phyloP scores from a whole-genome alignment of 2,888 invertebrate species.

The Oscheius sp. region DNA sequence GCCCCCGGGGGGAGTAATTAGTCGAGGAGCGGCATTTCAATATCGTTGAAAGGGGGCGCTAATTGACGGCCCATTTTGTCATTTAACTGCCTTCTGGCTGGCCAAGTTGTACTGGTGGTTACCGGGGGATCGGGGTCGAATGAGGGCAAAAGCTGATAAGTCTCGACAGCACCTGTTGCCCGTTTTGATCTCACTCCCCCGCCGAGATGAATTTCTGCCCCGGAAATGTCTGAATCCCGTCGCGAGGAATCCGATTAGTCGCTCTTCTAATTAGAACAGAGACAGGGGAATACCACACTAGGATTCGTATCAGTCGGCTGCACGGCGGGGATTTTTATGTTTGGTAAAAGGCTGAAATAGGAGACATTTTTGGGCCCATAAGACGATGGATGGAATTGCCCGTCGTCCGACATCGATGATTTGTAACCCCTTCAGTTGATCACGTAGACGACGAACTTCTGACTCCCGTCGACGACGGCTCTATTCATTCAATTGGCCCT shows the following conservation, averaged over 20 bases:
- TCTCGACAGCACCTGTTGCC: too few relatives aligned
- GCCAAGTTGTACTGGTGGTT: too few relatives aligned
- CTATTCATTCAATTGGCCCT: too few relatives aligned
- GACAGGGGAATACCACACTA: too few relatives aligned
- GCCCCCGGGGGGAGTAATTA: constrained; percentile 9
- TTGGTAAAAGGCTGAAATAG: constrained; percentile 7
- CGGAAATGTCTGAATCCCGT: background rate
- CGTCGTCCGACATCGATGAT: background rate
- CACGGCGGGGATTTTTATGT: background rate
- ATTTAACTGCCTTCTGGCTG: background rate
- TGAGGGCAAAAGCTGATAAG: too few relatives aligned
- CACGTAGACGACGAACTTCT: background rate
- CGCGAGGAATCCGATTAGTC: constrained; percentile 3
- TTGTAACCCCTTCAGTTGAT: background rate
- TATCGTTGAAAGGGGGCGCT: constrained; percentile 27
- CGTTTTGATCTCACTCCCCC: too few relatives aligned
- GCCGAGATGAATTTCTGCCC: background rate
- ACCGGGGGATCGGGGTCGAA: too few relatives aligned
- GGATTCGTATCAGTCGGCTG: too few relatives aligned
- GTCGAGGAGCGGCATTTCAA: constrained; percentile 33
- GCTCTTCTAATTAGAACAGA: background rate
- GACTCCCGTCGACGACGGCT: too few relatives aligned
- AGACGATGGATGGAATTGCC: background rate
- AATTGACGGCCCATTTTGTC: constrained; percentile 26
- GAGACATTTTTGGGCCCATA: background rate